Evolutionary conservation across 2,113 vertebrate genomes (phyloP).

Genomic region (Cichladusa arquata): DNA sequence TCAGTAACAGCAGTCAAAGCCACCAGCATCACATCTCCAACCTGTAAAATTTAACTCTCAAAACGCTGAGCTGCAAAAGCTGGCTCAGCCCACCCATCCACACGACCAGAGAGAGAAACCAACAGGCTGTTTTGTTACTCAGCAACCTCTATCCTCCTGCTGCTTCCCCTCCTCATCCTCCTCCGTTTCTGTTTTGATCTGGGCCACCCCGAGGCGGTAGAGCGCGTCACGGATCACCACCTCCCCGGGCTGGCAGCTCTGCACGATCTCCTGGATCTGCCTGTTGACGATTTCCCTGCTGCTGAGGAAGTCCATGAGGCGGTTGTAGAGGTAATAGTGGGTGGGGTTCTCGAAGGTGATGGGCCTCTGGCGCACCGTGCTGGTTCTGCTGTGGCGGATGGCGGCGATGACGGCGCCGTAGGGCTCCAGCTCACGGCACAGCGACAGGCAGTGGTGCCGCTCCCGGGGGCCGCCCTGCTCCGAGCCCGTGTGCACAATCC

Average conservation of each 20-base stretch:
- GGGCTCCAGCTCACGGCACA: constrained; percentile 88
- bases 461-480: constrained; percentile 48
- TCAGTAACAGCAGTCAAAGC: constrained; percentile 69
- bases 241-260: constrained; percentile 92
- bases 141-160: constrained; percentile 46
- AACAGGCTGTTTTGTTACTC: neutral
- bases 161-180: constrained; percentile 72
- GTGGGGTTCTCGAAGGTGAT: constrained; percentile 89
- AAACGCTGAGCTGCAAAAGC: neutral
- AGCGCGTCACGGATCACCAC: constrained; percentile 93
- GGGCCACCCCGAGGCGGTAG: constrained; percentile 92
- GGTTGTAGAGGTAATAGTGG: constrained; percentile 97
- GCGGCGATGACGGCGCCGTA: constrained; percentile 74
- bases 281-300: constrained; percentile 91
- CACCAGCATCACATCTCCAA: neutral
- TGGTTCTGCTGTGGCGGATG: constrained; percentile 67
- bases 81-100: neutral
- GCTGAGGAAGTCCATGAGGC: constrained; percentile 92
- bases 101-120: constrained; percentile 21
- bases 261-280: constrained; percentile 90
- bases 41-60: neutral
- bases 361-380: constrained; percentile 60
- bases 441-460: constrained; percentile 78
- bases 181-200: constrained; percentile 87
- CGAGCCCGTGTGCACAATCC: constrained; percentile 75